Evolutionary conservation across 2,888 invertebrate genomes (phyloP).

Genomic region (Sericinus montela): DNA sequence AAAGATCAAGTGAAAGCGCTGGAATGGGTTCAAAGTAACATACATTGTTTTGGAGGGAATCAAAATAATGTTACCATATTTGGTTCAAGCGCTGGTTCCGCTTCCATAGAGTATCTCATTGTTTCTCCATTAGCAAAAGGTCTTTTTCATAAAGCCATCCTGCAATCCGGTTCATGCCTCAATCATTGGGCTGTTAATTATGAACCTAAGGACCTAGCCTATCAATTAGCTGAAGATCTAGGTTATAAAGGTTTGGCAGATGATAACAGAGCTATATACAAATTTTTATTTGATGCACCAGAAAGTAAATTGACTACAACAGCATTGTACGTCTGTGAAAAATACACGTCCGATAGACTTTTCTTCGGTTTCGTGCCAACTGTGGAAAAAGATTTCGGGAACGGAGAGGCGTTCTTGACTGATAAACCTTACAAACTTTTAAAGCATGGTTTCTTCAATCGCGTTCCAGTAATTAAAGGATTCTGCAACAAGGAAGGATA

Average conservation of each 20-base stretch:
- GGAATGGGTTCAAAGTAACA: constrained; percentile 51
- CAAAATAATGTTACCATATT: constrained; percentile 47
- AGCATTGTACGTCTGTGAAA: constrained; percentile 25
- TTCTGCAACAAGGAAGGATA: constrained; percentile 68
- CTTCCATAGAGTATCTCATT: constrained; percentile 45
- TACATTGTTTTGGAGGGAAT: constrained; percentile 47
- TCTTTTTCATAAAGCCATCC: constrained; percentile 50
- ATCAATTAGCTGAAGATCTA: constrained; percentile 32
- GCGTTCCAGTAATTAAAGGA: constrained; percentile 67
- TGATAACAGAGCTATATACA: constrained; percentile 30
- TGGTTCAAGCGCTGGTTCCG: constrained; percentile 49
- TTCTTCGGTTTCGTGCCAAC: constrained; percentile 47
- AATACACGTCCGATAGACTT: constrained; percentile 27
- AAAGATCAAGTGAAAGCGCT: constrained; percentile 55
- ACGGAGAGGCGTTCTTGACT: constrained; percentile 37
- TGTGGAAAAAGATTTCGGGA: constrained; percentile 44
- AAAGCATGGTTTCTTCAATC: constrained; percentile 44
- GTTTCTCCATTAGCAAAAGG: constrained; percentile 41
- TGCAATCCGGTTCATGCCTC: constrained; percentile 48
- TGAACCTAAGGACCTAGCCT: constrained; percentile 31
- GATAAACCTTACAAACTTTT: constrained; percentile 53
- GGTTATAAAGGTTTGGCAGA: constrained; percentile 33
- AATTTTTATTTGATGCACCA: constrained; percentile 31
- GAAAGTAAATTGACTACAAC: constrained; percentile 24
- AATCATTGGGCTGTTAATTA: constrained; percentile 47